A percentile compares a stretch with the other conserved stretches of the same genome.
phyloP scores from a whole-genome alignment of 37 sponge, comb jelly and placozoan genomes.

The Halichondria panicea region DNA sequence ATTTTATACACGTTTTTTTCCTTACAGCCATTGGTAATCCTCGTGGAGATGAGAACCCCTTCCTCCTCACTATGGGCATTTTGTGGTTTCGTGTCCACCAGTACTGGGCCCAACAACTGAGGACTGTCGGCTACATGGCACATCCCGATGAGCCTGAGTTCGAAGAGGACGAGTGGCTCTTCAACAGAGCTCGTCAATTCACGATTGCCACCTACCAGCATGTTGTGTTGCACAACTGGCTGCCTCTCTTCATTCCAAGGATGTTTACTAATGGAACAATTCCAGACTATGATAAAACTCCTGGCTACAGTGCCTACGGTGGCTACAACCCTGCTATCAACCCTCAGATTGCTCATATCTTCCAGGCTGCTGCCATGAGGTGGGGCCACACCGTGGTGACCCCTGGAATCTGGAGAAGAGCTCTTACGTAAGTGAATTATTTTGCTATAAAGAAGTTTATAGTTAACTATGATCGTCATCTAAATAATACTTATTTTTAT shows the following conservation, averaged over 20 bases:
- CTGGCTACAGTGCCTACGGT: constrained; percentile 70
- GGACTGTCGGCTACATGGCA: background rate
- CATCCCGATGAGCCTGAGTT: background rate
- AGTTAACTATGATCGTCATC: background rate
- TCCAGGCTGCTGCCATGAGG: constrained; percentile 96
- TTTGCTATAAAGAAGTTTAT: no score
- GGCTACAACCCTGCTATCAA: constrained; percentile 86
- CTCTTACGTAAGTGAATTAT: constrained; percentile 18
- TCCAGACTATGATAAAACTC: constrained; percentile 13
- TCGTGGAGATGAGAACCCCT: constrained; percentile 94
- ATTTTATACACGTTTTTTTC: background rate
- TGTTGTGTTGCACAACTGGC: constrained; percentile 82
- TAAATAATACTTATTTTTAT: background rate
- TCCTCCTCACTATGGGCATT: constrained; percentile 84
- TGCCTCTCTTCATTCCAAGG: constrained; percentile 80
- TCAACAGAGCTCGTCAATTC: constrained; percentile 89
- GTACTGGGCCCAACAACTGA: constrained; percentile 69
- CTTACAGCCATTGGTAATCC: constrained; percentile 90
- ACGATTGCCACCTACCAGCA: constrained; percentile 95
- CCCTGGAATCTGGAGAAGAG: constrained; percentile 86
- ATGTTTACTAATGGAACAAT: constrained; percentile 24
- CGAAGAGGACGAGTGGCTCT: constrained; percentile 85
- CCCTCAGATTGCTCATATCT: constrained; percentile 88
- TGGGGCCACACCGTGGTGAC: constrained; percentile 95
- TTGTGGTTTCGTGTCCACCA: constrained; percentile 95